These are phyloP conservation scores for Apteryx owenii DNA, from an alignment of 2,113 vertebrate species.

Conservation along the genomic window DNA sequence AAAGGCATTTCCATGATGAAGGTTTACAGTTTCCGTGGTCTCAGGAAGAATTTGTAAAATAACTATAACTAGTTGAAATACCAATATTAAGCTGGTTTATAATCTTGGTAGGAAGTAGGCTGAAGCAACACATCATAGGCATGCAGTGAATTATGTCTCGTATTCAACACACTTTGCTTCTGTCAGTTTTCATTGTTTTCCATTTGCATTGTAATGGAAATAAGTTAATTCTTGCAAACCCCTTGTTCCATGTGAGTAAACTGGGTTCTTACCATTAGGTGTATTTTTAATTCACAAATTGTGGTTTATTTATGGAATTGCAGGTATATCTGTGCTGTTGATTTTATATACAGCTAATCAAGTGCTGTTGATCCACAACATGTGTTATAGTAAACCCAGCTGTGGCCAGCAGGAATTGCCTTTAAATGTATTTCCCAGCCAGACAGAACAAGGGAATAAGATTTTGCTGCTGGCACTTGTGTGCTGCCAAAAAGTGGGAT, in stretches of 20 bases:
- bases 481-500: background rate
- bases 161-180: background rate
- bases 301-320: background rate
- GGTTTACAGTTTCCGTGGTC: background rate
- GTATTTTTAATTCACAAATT: background rate
- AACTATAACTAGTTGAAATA: background rate
- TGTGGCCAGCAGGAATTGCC: background rate
- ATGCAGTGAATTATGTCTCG: background rate
- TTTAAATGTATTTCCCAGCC: accelerated
- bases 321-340: background rate
- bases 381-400: background rate
- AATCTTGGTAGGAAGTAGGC: accelerated
- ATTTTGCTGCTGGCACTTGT: background rate
- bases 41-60: background rate
- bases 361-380: accelerated
- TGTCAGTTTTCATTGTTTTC: background rate
- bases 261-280: background rate
- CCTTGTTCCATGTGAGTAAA: background rate
- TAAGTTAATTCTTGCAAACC: background rate
- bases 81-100: background rate
- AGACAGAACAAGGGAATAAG: background rate
- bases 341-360: background rate
- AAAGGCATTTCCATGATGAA: background rate
- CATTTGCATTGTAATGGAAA: background rate
- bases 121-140: background rate